phyloP scores from a whole-genome alignment of 2,888 invertebrate genomes.

The Calameuta filiformis region DNA sequence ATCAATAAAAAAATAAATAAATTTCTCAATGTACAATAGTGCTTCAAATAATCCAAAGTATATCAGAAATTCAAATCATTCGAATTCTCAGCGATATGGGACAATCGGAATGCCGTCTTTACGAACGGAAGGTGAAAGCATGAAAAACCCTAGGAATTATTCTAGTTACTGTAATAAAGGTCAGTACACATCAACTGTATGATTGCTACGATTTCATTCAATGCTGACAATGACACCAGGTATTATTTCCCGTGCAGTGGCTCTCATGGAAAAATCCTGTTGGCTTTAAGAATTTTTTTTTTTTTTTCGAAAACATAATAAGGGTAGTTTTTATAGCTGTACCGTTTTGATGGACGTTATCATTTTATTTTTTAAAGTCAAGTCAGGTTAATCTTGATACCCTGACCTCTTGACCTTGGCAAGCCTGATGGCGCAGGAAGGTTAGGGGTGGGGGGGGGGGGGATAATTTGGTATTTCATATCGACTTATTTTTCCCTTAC shows the following conservation, averaged over 20 bases:
- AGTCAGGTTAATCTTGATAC: background rate
- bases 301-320: no score
- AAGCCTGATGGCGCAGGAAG: background rate
- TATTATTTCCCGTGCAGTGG: slow-evolving; percentile 23
- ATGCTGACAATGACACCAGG: slow-evolving; percentile 37
- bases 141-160: background rate
- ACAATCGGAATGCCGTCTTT: background rate
- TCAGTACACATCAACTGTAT: slow-evolving; percentile 17
- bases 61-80: background rate
- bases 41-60: background rate
- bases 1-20: no score
- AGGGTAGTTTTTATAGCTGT: background rate
- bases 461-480: background rate
- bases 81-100: background rate
- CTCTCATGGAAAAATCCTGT: slow-evolving; percentile 12
- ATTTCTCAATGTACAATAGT: background rate
- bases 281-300: background rate
- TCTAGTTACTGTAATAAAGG: slow-evolving; percentile 25
- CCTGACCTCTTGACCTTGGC: background rate
- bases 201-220: slow-evolving; percentile 29
- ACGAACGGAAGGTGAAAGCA: background rate
- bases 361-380: slow-evolving; percentile 32
- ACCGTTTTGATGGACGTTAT: slow-evolving; percentile 25
- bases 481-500: background rate
- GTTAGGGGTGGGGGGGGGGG: accelerated